Percentiles rank a stretch among this genome's conserved stretches.
Conservation (phyloP, 2,888 invertebrate species). For the Melanchra persicariae region DNA sequence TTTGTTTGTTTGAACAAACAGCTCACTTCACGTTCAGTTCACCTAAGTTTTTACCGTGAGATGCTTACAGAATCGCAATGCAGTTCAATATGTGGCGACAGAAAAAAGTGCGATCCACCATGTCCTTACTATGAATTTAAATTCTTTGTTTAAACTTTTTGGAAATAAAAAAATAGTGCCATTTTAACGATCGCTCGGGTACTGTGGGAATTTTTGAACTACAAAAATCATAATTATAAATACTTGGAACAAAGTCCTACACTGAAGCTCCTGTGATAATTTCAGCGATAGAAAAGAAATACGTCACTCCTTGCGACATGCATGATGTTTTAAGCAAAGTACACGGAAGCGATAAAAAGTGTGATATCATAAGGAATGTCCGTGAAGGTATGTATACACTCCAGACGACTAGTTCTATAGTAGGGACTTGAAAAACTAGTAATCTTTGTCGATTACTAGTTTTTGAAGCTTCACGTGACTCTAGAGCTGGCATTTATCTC, state of each 20-base stretch:
- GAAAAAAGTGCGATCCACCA: too few relatives aligned
- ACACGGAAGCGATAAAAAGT: background rate
- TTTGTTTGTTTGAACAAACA: too few relatives aligned
- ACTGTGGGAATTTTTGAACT: too few relatives aligned
- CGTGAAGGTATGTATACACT: slow-evolving; percentile 34
- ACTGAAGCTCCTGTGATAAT: background rate
- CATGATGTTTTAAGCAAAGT: slow-evolving; percentile 32
- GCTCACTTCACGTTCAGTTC: too few relatives aligned
- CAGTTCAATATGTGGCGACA: too few relatives aligned
- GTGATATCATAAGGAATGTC: slow-evolving; percentile 21
- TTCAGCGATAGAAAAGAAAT: slow-evolving; percentile 39
- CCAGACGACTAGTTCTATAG: background rate
- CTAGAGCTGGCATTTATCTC: background rate
- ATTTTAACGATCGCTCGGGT: background rate
- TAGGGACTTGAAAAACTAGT: too few relatives aligned
- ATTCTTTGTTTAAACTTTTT: background rate
- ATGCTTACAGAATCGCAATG: too few relatives aligned
- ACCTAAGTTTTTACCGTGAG: too few relatives aligned
- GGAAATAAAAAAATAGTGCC: background rate
- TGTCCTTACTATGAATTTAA: background rate
- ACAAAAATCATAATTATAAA: too few relatives aligned
- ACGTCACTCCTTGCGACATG: slow-evolving; percentile 20
- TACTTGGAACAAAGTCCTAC: too few relatives aligned
- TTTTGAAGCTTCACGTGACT: too few relatives aligned
- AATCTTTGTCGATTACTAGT: background rate